Conservation (phyloP, 2,113 vertebrate species). For the Myotis lucifugus region DNA sequence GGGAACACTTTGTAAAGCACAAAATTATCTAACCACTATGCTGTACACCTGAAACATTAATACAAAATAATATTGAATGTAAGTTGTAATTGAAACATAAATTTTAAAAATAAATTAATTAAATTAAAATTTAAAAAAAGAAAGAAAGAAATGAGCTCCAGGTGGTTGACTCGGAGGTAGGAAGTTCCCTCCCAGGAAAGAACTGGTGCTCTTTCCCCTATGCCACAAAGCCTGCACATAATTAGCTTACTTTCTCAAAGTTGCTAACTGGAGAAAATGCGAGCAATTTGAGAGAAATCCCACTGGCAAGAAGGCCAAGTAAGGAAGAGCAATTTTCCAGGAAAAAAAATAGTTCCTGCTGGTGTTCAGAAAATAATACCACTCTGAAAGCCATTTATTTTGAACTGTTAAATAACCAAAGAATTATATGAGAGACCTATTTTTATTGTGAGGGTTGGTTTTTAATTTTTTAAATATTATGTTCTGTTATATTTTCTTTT, state of each 20-base stretch:
- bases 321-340: constrained; percentile 17
- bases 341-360: not conserved
- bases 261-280: not conserved
- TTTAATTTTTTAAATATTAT: not conserved
- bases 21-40: not conserved
- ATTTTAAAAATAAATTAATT: not conserved
- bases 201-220: not conserved
- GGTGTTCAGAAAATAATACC: constrained; percentile 19
- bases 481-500: not conserved
- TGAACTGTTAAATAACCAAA: not conserved
- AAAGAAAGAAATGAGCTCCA: not conserved
- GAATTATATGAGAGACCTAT: not conserved
- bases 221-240: not conserved
- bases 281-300: constrained; percentile 17
- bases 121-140: not conserved
- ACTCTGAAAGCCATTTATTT: not conserved
- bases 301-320: not conserved
- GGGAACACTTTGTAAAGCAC: not conserved
- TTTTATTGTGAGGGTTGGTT: not conserved
- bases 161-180: not conserved
- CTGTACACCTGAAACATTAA: not conserved
- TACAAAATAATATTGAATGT: not conserved
- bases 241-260: not conserved
- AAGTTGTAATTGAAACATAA: not conserved
- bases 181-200: not conserved